Evolutionary conservation across 2,888 invertebrate genomes (phyloP), one percentile per base, ranked within the genome.

Genomic region (Enoplolaimus lenunculus): DNA sequence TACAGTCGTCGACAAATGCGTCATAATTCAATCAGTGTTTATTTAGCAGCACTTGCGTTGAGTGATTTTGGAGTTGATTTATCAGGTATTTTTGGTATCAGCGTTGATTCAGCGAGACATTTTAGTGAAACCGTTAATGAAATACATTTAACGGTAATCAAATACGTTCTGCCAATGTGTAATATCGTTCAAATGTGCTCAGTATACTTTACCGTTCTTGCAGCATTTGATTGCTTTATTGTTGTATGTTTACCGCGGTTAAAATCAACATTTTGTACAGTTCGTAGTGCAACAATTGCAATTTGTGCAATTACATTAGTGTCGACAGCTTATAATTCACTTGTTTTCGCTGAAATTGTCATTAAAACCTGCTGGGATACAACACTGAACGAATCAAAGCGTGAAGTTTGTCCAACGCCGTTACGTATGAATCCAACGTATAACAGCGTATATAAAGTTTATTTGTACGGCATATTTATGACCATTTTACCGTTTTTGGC

Each of bases 121-220:
- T 71, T 26, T 29, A n/a, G 57, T 30, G 16, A 33, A 1, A 1
- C 29, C 57, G 31, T 70, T 29, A 2, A 60, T 29, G 21, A 59
- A n/a, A 7, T 57, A 2, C 65, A 71, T 69, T 71, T 29, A 1
- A 3, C 13, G 3, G 3, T 34, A 30, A 34, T 60, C 2, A 35
- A 7, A 7, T 69, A 62, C 60, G 29, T 69, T 1, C 78, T 77
- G 68, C 78, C 78, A 29, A 76, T 76, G 34, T 76, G 77, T n/a
- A 76, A 77, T 75, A 75, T 76, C 31, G 79, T 79, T 60, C 79
- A 79, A 72, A 78, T 78, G 30, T 78, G 78, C 70, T 78, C 78
- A 1, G 79, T 79, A 2, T 79, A 79, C 68, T 79, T 80, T 71
- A 79, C 79, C 21, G 73, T 79, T 26, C 75, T 76, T 35, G 79